These are phyloP conservation scores for Corythornis vintsioides DNA, from an alignment of 2,113 vertebrate species.

Conservation along the genomic window DNA sequence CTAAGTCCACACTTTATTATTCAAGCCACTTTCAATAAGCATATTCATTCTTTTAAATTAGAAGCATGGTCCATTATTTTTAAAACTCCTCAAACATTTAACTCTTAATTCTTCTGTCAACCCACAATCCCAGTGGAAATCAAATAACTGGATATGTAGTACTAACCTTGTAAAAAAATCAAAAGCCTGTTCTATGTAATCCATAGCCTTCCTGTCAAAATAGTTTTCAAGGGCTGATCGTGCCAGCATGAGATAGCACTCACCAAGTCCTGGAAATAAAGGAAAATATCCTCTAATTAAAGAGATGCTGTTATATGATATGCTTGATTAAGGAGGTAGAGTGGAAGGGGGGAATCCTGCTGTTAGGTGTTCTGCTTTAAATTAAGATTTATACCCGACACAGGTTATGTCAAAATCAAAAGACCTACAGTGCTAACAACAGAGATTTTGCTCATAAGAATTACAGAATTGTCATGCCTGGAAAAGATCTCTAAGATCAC, in stretches of 20 bases:
- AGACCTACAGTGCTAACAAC: not conserved
- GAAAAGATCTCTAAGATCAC: too few species aligned
- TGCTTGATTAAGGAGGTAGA: not conserved
- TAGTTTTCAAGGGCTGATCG: constrained; percentile 85
- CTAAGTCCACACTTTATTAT: not conserved
- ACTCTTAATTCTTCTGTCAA: not conserved
- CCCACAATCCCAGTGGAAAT: not conserved
- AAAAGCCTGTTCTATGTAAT: constrained; percentile 86
- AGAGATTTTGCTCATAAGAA: not conserved
- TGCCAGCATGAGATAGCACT: constrained; percentile 89
- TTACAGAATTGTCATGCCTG: too few species aligned
- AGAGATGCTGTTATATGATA: not conserved
- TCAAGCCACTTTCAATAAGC: not conserved
- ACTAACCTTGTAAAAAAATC: constrained; percentile 88
- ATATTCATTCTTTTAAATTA: not conserved
- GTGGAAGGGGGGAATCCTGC: not conserved
- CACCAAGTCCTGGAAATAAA: constrained; percentile 86
- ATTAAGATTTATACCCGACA: not conserved
- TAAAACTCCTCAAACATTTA: not conserved
- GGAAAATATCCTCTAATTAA: not conserved
- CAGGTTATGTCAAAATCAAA: not conserved
- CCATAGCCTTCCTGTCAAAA: constrained; percentile 88
- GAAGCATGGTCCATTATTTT: not conserved
- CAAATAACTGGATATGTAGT: not conserved
- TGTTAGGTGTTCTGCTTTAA: not conserved